phyloP scores from a whole-genome alignment of 1,140 invertebrate species.

The Caerostris darwini region DNA sequence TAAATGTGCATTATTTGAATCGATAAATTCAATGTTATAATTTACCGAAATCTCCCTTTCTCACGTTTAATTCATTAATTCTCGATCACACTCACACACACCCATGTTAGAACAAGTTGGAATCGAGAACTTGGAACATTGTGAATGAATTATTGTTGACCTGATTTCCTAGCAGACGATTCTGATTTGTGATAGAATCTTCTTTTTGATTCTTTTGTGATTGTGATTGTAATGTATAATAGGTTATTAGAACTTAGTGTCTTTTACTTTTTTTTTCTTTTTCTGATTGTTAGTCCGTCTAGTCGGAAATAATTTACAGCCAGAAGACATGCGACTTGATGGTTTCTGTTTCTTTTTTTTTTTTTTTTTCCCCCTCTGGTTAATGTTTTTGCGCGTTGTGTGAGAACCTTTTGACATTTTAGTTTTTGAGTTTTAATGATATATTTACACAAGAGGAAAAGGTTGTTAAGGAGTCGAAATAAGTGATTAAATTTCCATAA shows the following conservation, averaged over 20 bases:
- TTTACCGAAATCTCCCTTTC: too few relatives aligned
- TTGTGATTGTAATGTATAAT: constrained; percentile 2
- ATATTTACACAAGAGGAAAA: too few relatives aligned
- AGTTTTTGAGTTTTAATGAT: too few relatives aligned
- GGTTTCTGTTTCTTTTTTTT: neutral
- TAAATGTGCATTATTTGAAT: too few relatives aligned
- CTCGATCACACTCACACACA: neutral
- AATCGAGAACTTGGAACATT: neutral
- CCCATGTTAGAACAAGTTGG: neutral
- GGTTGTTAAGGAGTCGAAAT: neutral
- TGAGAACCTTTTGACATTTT: neutral
- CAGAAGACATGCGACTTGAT: neutral
- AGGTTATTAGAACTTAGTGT: constrained; percentile 23
- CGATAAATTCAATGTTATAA: too few relatives aligned
- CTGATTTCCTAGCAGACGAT: constrained; percentile 13
- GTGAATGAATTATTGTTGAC: constrained; percentile 47
- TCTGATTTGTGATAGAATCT: neutral
- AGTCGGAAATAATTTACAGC: constrained; percentile 29
- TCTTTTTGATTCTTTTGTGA: neutral
- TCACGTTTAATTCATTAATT: constrained; percentile 52
- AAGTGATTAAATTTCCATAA: too few relatives aligned
- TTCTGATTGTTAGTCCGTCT: neutral
- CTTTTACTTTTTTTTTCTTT: neutral
- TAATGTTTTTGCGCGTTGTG: neutral
- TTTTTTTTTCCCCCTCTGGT: neutral